phyloP scores from a whole-genome alignment of 2,113 vertebrate species.

The Indri indri region DNA sequence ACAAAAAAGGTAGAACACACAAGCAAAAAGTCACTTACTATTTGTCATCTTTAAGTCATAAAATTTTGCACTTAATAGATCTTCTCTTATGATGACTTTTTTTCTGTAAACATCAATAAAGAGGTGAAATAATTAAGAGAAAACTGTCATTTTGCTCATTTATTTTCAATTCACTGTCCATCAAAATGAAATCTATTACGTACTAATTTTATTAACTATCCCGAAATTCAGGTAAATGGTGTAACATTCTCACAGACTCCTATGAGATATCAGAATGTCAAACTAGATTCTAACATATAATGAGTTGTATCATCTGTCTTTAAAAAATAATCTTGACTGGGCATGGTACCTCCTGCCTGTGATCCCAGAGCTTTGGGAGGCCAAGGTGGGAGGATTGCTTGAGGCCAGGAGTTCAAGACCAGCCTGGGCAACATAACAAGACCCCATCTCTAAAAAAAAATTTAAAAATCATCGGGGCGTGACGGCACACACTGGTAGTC shows the following conservation, averaged over 20 bases:
- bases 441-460: no score
- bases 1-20: background rate
- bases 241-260: background rate
- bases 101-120: conserved; percentile 78
- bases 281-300: background rate
- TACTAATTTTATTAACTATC: background rate
- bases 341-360: no score
- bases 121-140: conserved; percentile 52
- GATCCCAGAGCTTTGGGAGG: no score
- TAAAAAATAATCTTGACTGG: no score
- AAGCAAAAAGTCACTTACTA: conserved; percentile 82
- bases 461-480: no score
- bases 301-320: background rate
- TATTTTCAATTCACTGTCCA: background rate
- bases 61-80: conserved; percentile 65
- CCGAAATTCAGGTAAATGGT: background rate
- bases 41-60: conserved; percentile 78
- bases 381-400: no score
- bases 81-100: conserved; percentile 59
- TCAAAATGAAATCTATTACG: conserved; percentile 38
- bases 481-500: no score
- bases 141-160: conserved; percentile 8
- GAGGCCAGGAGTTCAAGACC: no score
- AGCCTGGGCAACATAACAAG: no score
- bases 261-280: background rate